Base-by-base conservation (phyloP, 2,113 vertebrate species). In the Coptodon bakossiorum region DNA sequence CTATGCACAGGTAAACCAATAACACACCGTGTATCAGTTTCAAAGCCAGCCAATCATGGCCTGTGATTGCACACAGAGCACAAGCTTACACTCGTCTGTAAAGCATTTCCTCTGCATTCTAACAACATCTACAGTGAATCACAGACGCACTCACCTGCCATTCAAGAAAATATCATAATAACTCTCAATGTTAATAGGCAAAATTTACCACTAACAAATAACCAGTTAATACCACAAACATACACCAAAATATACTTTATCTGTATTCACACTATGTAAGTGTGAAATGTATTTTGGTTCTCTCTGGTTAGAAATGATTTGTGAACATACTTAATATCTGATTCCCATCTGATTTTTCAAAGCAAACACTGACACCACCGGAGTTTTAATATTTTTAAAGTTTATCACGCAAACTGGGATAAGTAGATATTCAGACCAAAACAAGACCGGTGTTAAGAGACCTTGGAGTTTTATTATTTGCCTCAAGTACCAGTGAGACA, bases 1-100 rank as follows among this genome's bases (percentile, higher is more conserved):
- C 29, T 50, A 50, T 71, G 82, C 57, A 91, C 53, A 86, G 52
- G 80, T 89, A 90, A 91, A 88, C 80, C 88, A 82, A 54, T 81
- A 80, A 83, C 84, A 87, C 10, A 10, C 40, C 4, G 6, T 54
- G 66, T 57, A 86, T 91, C 84, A 16, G 4, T 91, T 87, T 81
- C 81, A 87, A 82, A 83, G 22, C 27, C 48, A 81, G 82, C 61
- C 83, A 89, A 85, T 89, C 81, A 87, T 80, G 85, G 63, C 48
- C 6, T 6, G 54, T 5, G 22, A 38, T 38, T 86, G 6, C 5
- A 40, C 56, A 82, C 48, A 52, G 61, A 71, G 17, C 50, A n/a
- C 2, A 24, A 24, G 14, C 8, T 54, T 14, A 54, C 16, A 34
- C 9, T 66, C 24, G 27, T 17, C 36, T 52, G 13, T 68, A 9